Evolutionary conservation across 2,113 vertebrate genomes (phyloP).

Genomic region (Chionis minor): DNA sequence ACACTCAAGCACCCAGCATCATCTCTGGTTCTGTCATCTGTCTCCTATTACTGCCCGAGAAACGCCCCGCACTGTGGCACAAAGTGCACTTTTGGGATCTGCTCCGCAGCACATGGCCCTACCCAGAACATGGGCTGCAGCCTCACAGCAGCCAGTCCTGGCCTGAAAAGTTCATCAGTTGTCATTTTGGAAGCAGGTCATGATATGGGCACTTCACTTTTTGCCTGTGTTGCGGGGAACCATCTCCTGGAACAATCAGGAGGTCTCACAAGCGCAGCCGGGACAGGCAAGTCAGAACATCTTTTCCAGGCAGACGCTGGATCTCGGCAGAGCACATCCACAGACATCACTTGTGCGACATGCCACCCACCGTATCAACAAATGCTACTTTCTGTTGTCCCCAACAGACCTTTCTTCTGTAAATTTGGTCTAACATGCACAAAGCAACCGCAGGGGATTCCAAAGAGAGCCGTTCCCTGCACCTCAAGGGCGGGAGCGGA

Average conservation of each 20-base stretch:
- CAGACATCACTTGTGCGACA: accelerated
- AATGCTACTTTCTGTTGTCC: background rate
- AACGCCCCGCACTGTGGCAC: accelerated
- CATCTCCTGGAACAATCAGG: accelerated
- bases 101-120: background rate
- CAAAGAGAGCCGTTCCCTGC: accelerated
- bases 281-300: too few species aligned
- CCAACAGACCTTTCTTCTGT: background rate
- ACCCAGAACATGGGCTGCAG: background rate
- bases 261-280: accelerated
- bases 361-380: accelerated
- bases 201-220: accelerated
- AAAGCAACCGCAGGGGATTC: accelerated
- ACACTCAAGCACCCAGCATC: too few species aligned
- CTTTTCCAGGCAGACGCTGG: accelerated
- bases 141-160: background rate
- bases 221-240: background rate
- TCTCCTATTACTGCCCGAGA: too few species aligned
- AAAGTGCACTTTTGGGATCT: background rate
- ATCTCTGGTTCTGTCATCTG: too few species aligned
- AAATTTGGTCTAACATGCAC: accelerated
- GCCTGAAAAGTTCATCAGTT: background rate
- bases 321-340: background rate
- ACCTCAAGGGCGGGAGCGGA: background rate
- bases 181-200: background rate